Evolutionary conservation across 2,888 invertebrate species (phyloP).

Genomic region (Brachypterus glaber): DNA sequence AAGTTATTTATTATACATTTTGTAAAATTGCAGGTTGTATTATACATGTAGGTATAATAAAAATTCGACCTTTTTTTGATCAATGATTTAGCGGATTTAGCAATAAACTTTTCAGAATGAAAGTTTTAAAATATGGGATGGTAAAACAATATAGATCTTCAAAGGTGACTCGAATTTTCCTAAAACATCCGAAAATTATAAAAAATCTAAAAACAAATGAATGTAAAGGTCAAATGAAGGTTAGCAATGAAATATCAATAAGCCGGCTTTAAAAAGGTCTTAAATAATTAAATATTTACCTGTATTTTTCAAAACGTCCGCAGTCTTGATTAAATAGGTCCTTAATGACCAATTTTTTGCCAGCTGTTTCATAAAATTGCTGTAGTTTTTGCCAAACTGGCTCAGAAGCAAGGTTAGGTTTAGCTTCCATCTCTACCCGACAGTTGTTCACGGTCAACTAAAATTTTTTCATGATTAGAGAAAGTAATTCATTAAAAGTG

Average conservation of each 20-base stretch:
- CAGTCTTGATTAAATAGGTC: slow-evolving; percentile 74
- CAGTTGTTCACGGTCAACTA: too few species aligned
- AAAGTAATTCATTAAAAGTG: too few species aligned
- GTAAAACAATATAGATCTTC: too few species aligned
- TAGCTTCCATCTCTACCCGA: slow-evolving; percentile 42
- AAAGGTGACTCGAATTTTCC: background rate
- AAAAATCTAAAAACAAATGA: too few species aligned
- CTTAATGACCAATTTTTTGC: slow-evolving; percentile 67
- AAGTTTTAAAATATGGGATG: slow-evolving; percentile 4
- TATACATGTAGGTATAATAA: too few species aligned
- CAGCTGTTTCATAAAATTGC: slow-evolving; percentile 61
- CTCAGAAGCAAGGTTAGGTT: slow-evolving; percentile 52
- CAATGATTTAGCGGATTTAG: too few species aligned
- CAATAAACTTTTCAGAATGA: too few species aligned
- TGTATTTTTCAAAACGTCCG: slow-evolving; percentile 78
- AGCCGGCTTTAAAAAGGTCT: slow-evolving; percentile 7
- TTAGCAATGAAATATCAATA: slow-evolving; percentile 12
- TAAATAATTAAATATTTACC: slow-evolving; percentile 46
- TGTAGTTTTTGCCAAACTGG: slow-evolving; percentile 66
- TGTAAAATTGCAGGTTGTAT: too few species aligned
- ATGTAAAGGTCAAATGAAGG: slow-evolving; percentile 22
- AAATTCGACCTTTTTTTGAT: too few species aligned
- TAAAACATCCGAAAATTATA: slow-evolving; percentile 2
- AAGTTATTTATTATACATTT: too few species aligned
- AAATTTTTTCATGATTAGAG: too few species aligned